These are phyloP conservation scores for Patella ulyssiponensis DNA, from an alignment of 2,888 invertebrate genomes.

Conservation along the genomic window DNA sequence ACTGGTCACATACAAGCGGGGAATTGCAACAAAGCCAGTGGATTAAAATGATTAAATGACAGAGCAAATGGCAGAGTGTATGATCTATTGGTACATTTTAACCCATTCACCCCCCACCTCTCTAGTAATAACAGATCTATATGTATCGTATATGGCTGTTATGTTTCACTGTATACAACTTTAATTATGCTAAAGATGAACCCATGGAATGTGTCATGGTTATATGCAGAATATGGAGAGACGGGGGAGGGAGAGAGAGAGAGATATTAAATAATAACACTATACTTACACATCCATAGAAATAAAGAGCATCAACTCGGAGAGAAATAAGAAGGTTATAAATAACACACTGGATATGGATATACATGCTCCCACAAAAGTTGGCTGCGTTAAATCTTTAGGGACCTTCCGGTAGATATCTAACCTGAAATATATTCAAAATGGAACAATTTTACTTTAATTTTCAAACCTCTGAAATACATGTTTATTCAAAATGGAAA, in stretches of 20 bases:
- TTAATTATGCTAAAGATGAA: not conserved
- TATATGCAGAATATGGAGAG: not conserved
- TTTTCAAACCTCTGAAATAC: too few species aligned
- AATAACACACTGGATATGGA: conserved; percentile 74
- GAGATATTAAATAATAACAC: not conserved
- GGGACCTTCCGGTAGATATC: conserved; percentile 78
- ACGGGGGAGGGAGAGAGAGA: not conserved
- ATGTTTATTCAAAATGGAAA: too few species aligned
- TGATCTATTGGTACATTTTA: too few species aligned
- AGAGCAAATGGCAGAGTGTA: too few species aligned
- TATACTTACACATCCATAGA: conserved; percentile 74
- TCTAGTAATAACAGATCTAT: too few species aligned
- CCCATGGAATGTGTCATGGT: not conserved
- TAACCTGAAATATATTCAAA: conserved; percentile 70
- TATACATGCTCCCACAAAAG: conserved; percentile 75
- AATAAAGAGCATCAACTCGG: conserved; percentile 74
- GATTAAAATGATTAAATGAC: too few species aligned
- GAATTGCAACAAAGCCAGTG: too few species aligned
- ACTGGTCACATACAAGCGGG: too few species aligned
- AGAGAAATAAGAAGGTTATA: conserved; percentile 74
- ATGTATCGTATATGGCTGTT: too few species aligned
- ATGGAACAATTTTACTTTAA: too few species aligned
- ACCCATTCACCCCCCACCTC: too few species aligned
- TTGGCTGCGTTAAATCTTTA: conserved; percentile 77
- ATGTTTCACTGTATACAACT: not conserved